Conservation (phyloP, 2,888 invertebrate genomes). For the Leucophora obtusa region DNA sequence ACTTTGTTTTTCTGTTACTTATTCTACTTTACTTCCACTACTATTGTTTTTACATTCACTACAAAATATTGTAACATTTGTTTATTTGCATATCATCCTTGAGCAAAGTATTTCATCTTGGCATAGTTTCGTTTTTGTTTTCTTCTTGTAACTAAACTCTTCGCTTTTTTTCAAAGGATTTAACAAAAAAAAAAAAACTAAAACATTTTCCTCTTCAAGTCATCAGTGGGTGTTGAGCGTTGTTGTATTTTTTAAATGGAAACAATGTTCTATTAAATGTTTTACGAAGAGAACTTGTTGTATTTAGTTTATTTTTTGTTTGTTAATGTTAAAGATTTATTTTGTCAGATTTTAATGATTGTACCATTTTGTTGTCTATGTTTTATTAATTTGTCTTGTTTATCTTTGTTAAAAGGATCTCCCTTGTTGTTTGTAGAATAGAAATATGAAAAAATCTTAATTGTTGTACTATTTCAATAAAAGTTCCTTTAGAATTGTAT, state of each 20-base stretch:
- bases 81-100: constrained; percentile 31
- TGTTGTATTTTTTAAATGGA: background rate
- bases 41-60: background rate
- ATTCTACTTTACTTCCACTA: too few relatives aligned
- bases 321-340: constrained; percentile 18
- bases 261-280: background rate
- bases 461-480: background rate
- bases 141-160: constrained; percentile 28
- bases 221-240: constrained; percentile 30
- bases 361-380: background rate
- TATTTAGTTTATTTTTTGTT: constrained; percentile 5
- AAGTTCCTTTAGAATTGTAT: too few relatives aligned
- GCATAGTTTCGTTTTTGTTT: constrained; percentile 44
- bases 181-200: background rate
- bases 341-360: constrained; percentile 31
- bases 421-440: background rate
- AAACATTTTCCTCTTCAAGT: constrained; percentile 12
- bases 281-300: constrained; percentile 5
- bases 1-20: too few relatives aligned
- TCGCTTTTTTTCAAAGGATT: constrained; percentile 18
- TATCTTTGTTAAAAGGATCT: constrained; percentile 15
- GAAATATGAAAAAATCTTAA: background rate
- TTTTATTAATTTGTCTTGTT: constrained; percentile 17
- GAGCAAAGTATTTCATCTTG: constrained; percentile 44
- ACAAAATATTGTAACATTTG: constrained; percentile 12